Base-by-base conservation (phyloP, 2,113 vertebrate genomes). In the Scopus umbretta region DNA sequence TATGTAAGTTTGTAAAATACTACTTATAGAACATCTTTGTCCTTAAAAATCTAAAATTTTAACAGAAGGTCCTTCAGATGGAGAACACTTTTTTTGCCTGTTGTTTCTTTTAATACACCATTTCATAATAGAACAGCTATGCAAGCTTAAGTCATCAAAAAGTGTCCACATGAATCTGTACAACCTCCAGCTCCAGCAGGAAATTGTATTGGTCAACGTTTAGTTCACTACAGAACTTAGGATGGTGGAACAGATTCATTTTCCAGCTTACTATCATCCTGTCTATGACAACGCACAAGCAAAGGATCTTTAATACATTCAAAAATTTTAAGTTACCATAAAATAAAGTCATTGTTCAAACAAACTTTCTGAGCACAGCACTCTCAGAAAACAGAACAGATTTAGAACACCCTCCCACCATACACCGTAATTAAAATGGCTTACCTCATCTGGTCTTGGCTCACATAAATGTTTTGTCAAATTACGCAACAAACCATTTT, bases 391-490 rank as follows among this genome's bases (percentile, higher is more conserved):
- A 82, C 52, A 87, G 53, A 92, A 90, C 3, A 80, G 62, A 80
- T 88, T 79, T n/a, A 71, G 65, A 96, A 90, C 52, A 68, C 36
- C 30, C 91, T 94, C 95, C 91, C 74, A 86, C 74, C 30, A 56
- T 11, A 56, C 26, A 53, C 30, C 50, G 68, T 80, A 95, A 95
- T 83, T 72, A 96, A 97, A 97, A 97, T 19, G 30, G 47, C 95
- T 98, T 98, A 98, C 98, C 98, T 98, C 97, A 96, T 98, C 97
- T 81, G 92, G 83, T 76, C 92, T 84, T 90, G 97, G 90, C 79
- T 98, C 96, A 93, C 95, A 96, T n/a, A 94, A 96, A 85, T 93
- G 96, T 74, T 98, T 98, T 92, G 95, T 96, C 94, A 97, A 96
- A 76, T 96, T 95, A 95, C 59, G 83, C 96, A 98, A 96, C 63